phyloP scores from a whole-genome alignment of 2,888 invertebrate genomes.

The Trichacis sp. region DNA sequence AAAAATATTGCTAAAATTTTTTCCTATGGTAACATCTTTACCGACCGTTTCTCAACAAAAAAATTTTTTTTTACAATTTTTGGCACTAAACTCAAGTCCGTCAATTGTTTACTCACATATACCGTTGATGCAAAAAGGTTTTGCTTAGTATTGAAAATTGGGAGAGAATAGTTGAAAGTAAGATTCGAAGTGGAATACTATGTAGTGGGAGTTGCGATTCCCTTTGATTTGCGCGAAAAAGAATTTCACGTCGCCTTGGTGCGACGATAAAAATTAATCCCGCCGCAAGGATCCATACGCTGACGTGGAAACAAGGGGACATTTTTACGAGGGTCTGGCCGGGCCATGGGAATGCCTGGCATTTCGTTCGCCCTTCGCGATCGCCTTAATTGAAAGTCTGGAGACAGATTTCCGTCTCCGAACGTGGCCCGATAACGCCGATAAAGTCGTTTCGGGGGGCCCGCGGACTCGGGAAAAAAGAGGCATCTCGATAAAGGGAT shows the following conservation, averaged over 20 bases:
- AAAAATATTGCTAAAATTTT: too few relatives aligned
- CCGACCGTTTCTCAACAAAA: too few relatives aligned
- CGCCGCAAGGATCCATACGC: conserved; percentile 7
- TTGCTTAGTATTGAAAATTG: too few relatives aligned
- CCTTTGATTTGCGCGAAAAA: too few relatives aligned
- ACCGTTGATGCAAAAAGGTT: too few relatives aligned
- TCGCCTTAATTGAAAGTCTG: conserved; percentile 40
- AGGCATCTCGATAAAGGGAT: not conserved
- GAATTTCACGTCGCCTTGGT: not conserved
- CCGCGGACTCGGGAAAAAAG: not conserved
- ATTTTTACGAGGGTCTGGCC: conserved; percentile 58
- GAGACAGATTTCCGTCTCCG: conserved; percentile 38
- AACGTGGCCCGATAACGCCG: conserved; percentile 30
- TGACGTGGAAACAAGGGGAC: conserved; percentile 24
- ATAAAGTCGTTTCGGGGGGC: conserved; percentile 27
- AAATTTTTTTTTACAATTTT: too few relatives aligned
- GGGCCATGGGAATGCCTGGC: conserved; percentile 52
- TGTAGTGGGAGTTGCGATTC: too few relatives aligned
- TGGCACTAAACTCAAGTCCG: too few relatives aligned
- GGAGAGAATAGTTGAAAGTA: too few relatives aligned
- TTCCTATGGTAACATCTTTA: too few relatives aligned
- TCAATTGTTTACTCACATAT: too few relatives aligned
- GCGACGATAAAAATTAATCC: conserved; percentile 30
- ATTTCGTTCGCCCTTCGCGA: conserved; percentile 47
- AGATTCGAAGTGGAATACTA: too few relatives aligned